A percentile compares a stretch with the other conserved stretches of the same genome.
Conservation (phyloP, 2,113 vertebrate genomes). For the Lontra canadensis region DNA sequence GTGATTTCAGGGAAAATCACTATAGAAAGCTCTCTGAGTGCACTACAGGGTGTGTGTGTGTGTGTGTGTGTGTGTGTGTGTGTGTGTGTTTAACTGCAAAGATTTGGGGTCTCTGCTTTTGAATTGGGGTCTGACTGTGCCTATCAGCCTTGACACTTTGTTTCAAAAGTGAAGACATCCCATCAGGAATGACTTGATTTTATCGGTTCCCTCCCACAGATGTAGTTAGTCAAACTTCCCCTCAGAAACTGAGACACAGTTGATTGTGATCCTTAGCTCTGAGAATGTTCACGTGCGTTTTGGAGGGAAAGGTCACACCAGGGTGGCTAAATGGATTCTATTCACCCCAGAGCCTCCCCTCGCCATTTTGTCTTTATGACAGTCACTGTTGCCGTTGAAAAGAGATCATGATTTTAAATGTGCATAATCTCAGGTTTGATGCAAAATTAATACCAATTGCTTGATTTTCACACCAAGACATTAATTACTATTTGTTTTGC, state of each 20-base stretch:
- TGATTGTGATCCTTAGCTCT: not conserved
- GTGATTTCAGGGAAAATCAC: not conserved
- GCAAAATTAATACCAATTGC: slow-evolving; percentile 76
- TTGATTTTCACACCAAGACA: slow-evolving; percentile 73
- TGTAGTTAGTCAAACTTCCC: not conserved
- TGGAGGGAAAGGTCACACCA: not conserved
- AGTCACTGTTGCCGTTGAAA: slow-evolving; percentile 65
- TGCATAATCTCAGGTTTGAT: slow-evolving; percentile 71
- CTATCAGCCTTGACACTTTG: not conserved
- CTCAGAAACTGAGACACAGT: not conserved
- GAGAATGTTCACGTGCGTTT: not conserved
- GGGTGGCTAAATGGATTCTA: not conserved
- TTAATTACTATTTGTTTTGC: slow-evolving; percentile 80
- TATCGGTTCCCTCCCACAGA: not conserved
- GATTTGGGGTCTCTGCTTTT: not conserved
- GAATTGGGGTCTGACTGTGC: not conserved
- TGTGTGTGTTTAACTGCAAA: not conserved
- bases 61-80: not conserved
- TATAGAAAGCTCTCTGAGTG: not conserved
- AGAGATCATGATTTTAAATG: slow-evolving; percentile 63
- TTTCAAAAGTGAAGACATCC: not conserved
- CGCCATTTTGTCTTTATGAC: not conserved
- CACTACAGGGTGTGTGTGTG: not conserved
- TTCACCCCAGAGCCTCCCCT: not conserved
- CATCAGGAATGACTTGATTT: not conserved